Evolutionary conservation across 2,797 vertebrate genomes (phyloP), one percentile per base, ranked within the genome.

Genomic region (Ara ararauna): DNA sequence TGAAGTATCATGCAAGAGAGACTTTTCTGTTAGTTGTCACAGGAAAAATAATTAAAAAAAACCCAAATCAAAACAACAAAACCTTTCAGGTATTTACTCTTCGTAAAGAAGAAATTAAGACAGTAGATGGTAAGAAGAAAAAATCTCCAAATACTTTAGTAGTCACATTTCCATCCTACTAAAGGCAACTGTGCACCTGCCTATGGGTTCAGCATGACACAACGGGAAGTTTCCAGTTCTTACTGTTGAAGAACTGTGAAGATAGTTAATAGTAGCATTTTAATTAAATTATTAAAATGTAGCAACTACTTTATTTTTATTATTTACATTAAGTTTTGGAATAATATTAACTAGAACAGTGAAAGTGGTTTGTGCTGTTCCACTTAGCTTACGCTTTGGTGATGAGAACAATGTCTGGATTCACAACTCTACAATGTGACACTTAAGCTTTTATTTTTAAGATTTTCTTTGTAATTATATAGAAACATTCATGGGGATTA

Each of bases 361-460:
- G 76, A 94, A 96, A 97, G 85, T 94, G 95, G 83, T 93, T 84
- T 93, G 94, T 94, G 87, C 83, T 80, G 40, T 58, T 87, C 74
- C 65, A 80, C 54, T 87, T 75, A 80, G 70, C 24, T 81, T 85
- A 72, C 48, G 54, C 76, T 90, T 95, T 78, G 70, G 50, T 81
- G 66, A 73, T 16, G 24, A 89, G 64, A 67, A 87, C n/a, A 89
- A 56, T 19, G 16, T 68, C 47, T 94, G 82, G 30, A 32, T 78
- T 88, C 50, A 22, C 60, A 82, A 67, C 20, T 71, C 48, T 76
- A 29, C 16, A 66, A 67, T 9, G 36, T 66, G 32, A 75, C 16
- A 27, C 76, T 78, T 66, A 54, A 85, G 44, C 11, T 64, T 67
- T 81, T 44, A 66, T 27, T 40, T 38, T 19, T 26, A 22, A 21